phyloP scores from a whole-genome alignment of 2,113 vertebrate genomes.

The Aegithalos caudatus region DNA sequence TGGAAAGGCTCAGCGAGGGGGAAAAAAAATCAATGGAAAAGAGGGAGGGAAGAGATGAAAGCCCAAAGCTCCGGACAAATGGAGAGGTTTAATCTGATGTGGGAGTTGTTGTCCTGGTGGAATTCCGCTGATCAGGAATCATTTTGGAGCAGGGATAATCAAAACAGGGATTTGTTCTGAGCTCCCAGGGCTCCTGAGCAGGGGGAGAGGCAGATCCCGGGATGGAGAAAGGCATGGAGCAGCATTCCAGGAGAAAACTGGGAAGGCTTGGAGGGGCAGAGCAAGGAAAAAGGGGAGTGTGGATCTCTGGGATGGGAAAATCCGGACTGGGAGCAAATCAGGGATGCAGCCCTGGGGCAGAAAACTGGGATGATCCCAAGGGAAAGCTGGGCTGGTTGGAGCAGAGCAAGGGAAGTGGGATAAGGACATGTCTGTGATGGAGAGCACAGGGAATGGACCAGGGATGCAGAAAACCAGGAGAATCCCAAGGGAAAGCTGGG shows the following conservation, averaged over 20 bases:
- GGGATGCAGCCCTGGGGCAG: background rate
- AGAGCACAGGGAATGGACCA: background rate
- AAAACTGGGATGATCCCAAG: background rate
- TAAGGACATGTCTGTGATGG: background rate
- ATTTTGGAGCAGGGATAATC: background rate
- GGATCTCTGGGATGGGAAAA: background rate
- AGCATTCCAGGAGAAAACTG: background rate
- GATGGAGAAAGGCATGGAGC: accelerated
- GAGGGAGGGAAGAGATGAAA: background rate
- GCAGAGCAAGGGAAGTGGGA: background rate
- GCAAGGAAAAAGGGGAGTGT: accelerated
- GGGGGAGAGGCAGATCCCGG: background rate
- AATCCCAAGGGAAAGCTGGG: background rate
- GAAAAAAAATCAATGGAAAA: background rate
- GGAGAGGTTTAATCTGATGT: conserved; percentile 39
- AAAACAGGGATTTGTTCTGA: background rate
- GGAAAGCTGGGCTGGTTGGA: background rate
- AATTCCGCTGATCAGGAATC: background rate
- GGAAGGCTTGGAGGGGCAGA: background rate
- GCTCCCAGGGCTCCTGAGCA: background rate
- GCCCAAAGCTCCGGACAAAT: background rate
- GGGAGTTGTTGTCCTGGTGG: background rate
- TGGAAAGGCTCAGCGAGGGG: accelerated
- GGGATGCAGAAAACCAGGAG: background rate
- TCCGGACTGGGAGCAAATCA: background rate